Percentiles rank a stretch among this genome's conserved stretches.
These are phyloP conservation scores for Meloidogyne exigua DNA, from an alignment of 1,140 invertebrate species.

Conservation along the genomic window DNA sequence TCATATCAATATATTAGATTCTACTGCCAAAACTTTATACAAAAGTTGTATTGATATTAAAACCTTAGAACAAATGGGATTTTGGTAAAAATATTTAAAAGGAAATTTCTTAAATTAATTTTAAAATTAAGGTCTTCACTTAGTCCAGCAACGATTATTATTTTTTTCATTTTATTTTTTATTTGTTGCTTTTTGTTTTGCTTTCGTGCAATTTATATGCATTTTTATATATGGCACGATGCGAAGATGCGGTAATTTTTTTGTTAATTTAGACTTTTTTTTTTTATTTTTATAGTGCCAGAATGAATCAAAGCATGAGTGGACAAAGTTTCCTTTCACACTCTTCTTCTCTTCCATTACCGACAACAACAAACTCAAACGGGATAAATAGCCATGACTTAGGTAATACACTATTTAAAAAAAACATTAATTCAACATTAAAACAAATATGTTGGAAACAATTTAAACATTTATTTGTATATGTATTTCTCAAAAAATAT, in stretches of 20 bases:
- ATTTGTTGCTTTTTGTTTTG: constrained; percentile 36
- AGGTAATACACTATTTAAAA: not conserved
- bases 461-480: no score
- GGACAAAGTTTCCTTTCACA: constrained; percentile 55
- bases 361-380: not conserved
- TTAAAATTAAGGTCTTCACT: not conserved
- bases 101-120: not conserved
- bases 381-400: not conserved
- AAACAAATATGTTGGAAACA: no score
- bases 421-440: not conserved
- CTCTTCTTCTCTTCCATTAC: constrained; percentile 31
- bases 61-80: constrained; percentile 39
- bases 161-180: constrained; percentile 25
- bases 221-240: constrained; percentile 58
- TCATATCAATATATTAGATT: not conserved
- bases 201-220: constrained; percentile 47
- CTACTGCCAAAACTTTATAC: constrained; percentile 17
- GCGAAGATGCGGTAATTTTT: constrained; percentile 42
- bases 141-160: not conserved
- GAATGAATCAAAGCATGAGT: constrained; percentile 61
- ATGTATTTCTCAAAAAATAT: no score
- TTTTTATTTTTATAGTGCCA: constrained; percentile 37
- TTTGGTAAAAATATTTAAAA: constrained; percentile 37
- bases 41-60: constrained; percentile 46
- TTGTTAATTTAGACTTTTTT: not conserved